Conservation (phyloP, 92 coral and sea anemone species). For the Actinostola sp. region DNA sequence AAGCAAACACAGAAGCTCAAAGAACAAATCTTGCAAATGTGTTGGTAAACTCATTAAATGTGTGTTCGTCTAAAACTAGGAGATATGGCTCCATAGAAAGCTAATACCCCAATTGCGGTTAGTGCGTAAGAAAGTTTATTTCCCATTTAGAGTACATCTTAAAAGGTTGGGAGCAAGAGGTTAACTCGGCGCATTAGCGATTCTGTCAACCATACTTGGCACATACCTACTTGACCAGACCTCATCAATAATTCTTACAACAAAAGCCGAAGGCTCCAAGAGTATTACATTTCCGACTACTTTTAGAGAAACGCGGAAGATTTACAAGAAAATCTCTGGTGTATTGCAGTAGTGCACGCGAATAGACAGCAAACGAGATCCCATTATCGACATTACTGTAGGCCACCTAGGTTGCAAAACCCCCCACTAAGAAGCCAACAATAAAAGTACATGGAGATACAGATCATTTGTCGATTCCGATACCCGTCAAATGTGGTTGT, state of each 20-base stretch:
- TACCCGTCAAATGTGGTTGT: slow-evolving; percentile 66
- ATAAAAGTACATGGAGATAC: slow-evolving; percentile 17
- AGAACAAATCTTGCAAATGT: slow-evolving; percentile 50
- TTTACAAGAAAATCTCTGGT: slow-evolving; percentile 21
- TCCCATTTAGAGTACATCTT: slow-evolving; percentile 26
- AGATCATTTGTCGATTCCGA: slow-evolving; percentile 48
- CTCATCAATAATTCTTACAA: slow-evolving; percentile 35
- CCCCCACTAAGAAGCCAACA: slow-evolving; percentile 28
- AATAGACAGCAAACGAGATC: background rate
- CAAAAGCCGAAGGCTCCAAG: slow-evolving; percentile 26
- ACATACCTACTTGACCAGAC: slow-evolving; percentile 31
- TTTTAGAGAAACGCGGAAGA: background rate
- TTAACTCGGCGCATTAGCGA: slow-evolving; percentile 32
- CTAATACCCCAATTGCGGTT: slow-evolving; percentile 40
- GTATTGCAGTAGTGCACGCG: background rate
- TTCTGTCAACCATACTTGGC: slow-evolving; percentile 32
- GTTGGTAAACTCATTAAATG: slow-evolving; percentile 85
- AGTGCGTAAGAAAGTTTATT: background rate
- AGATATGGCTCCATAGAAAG: slow-evolving; percentile 25
- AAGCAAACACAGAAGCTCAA: slow-evolving; percentile 60
- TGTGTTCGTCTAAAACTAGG: slow-evolving; percentile 27
- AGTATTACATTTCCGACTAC: slow-evolving; percentile 10
- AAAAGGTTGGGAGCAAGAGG: slow-evolving; percentile 27
- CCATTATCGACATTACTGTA: slow-evolving; percentile 19
- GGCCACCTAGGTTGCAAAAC: slow-evolving; percentile 24